phyloP scores from a whole-genome alignment of 2,797 vertebrate genomes.

The Myripristis murdjan region DNA sequence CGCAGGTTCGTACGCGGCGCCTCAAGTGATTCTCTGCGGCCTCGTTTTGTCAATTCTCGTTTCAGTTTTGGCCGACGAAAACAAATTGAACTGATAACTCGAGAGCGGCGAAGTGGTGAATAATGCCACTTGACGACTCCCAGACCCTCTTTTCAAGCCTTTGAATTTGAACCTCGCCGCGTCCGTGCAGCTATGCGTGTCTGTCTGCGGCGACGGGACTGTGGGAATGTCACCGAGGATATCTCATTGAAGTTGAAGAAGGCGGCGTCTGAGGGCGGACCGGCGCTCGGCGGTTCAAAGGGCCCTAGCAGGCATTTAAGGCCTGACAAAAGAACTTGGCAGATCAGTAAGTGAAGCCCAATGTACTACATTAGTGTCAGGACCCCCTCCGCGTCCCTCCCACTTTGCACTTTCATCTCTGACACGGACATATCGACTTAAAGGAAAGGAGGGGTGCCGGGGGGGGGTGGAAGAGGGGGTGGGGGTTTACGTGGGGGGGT shows the following conservation, averaged over 20 bases:
- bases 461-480: constrained; percentile 45
- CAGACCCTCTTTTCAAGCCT: constrained; percentile 60
- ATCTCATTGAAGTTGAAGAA: constrained; percentile 76
- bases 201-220: constrained; percentile 71
- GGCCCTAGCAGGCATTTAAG: constrained; percentile 84
- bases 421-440: constrained; percentile 87
- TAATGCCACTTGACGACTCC: constrained; percentile 50
- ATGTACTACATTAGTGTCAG: constrained; percentile 89
- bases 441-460: constrained; percentile 74
- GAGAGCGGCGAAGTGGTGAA: constrained; percentile 24
- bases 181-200: constrained; percentile 71
- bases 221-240: constrained; percentile 79
- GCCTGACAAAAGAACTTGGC: constrained; percentile 88
- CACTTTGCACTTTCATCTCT: constrained; percentile 90
- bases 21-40: constrained; percentile 26
- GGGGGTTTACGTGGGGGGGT: constrained; percentile 36
- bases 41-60: constrained; percentile 19
- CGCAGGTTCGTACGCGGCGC: constrained; percentile 38
- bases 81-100: constrained; percentile 28
- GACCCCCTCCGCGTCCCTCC: constrained; percentile 82
- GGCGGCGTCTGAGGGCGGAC: constrained; percentile 74
- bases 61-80: constrained; percentile 29
- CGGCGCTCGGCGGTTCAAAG: constrained; percentile 86
- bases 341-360: constrained; percentile 88
- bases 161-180: constrained; percentile 70